Evolutionary conservation across 2,113 vertebrate species (phyloP).

Genomic region (Oenanthe melanoleuca): DNA sequence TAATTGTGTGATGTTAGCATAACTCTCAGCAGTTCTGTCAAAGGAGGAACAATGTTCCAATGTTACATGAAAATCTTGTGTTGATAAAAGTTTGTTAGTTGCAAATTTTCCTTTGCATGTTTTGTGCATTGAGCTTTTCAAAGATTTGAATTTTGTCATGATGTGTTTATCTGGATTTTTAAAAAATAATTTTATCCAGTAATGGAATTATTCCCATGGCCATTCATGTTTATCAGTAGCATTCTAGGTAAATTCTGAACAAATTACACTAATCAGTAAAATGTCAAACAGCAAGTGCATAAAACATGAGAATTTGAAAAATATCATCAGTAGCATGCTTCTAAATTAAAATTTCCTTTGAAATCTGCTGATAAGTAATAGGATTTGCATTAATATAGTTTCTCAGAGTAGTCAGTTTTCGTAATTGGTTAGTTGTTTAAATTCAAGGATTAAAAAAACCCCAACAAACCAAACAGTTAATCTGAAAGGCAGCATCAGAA

Average conservation of each 20-base stretch:
- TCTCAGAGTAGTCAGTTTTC: background rate
- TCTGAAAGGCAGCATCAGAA: background rate
- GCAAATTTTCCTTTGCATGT: background rate
- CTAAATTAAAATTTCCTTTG: background rate
- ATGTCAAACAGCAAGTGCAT: background rate
- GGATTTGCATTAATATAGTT: background rate
- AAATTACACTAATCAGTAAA: background rate
- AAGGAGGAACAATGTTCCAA: background rate
- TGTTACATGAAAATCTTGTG: fast-evolving
- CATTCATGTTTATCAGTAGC: background rate
- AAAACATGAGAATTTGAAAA: background rate
- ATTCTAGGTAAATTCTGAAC: background rate
- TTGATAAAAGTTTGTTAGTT: background rate
- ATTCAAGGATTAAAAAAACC: background rate
- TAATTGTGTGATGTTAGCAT: background rate
- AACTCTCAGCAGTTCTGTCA: background rate
- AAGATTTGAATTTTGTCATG: background rate
- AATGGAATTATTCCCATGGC: background rate
- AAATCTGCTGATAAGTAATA: background rate
- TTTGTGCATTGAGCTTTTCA: background rate
- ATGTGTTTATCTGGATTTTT: background rate
- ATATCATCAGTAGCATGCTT: background rate
- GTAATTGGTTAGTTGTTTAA: background rate
- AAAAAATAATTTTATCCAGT: background rate
- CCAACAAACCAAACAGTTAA: background rate